These are phyloP conservation scores for Tapera naevia DNA, from an alignment of 2,797 vertebrate genomes.

Conservation along the genomic window DNA sequence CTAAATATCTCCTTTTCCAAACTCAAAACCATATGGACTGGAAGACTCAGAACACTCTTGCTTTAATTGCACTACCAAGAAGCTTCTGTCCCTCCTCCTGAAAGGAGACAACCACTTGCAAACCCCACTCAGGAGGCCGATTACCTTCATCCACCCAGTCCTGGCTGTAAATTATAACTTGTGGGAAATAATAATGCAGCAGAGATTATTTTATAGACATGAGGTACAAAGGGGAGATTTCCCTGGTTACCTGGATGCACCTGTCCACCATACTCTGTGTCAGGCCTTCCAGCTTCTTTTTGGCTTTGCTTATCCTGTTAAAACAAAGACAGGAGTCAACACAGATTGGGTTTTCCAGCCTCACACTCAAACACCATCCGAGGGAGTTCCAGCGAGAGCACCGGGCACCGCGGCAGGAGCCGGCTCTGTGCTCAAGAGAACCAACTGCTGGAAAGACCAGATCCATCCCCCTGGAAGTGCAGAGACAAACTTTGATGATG, in stretches of 20 bases:
- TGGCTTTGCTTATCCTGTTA: constrained; percentile 92
- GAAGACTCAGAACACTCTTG: not conserved
- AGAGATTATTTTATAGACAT: rapidly evolving
- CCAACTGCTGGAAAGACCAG: not conserved
- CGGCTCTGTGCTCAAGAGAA: not conserved
- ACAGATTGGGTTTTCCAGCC: rapidly evolving
- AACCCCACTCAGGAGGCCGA: not conserved
- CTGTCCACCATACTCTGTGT: constrained; percentile 99
- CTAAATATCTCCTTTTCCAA: too few relatives aligned
- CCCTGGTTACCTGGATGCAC: constrained; percentile 89
- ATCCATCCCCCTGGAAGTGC: not conserved
- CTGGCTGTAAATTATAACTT: not conserved
- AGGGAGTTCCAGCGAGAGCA: rapidly evolving
- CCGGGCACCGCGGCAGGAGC: too few relatives aligned
- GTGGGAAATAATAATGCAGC: too few relatives aligned
- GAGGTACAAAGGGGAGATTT: not conserved
- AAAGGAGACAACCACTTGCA: not conserved
- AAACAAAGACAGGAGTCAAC: not conserved
- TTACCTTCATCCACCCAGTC: not conserved
- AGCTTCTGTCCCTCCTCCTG: rapidly evolving
- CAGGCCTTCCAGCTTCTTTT: constrained; percentile 93
- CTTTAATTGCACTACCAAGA: not conserved
- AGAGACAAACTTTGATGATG: rapidly evolving
- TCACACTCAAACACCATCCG: rapidly evolving
- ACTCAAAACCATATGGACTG: rapidly evolving